Conservation (phyloP, 2,797 vertebrate genomes). For the Acanthiza pusilla region DNA sequence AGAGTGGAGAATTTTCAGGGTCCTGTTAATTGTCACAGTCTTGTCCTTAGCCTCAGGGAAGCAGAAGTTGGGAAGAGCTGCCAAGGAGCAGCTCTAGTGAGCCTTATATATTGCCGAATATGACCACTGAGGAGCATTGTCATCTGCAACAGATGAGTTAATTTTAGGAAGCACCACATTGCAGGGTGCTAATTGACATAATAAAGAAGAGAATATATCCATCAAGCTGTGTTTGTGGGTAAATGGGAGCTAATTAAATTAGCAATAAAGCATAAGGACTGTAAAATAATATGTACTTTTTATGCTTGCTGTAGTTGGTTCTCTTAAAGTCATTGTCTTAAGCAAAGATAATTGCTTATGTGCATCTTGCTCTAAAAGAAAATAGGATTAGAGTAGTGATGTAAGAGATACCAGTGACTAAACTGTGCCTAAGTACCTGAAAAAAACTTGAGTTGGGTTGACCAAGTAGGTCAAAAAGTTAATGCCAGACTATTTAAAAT, state of each 20-base stretch:
- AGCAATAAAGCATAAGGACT: conserved; percentile 1
- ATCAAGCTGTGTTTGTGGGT: conserved; percentile 25
- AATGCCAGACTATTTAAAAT: neutral
- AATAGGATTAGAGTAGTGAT: neutral
- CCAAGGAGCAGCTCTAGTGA: neutral
- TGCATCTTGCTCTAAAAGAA: neutral
- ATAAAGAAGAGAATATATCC: conserved; percentile 12
- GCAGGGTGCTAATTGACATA: neutral
- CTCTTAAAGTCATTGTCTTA: neutral
- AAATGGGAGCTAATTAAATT: conserved; percentile 27
- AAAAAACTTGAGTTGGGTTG: neutral
- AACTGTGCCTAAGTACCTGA: neutral
- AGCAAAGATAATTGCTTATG: neutral
- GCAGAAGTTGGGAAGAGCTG: neutral
- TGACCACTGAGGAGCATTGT: neutral
- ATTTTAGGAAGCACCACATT: neutral
- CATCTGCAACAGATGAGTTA: neutral
- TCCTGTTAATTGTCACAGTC: neutral
- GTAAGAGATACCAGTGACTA: neutral
- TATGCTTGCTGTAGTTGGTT: neutral
- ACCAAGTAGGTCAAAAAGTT: neutral
- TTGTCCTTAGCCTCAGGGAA: neutral
- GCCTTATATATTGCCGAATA: neutral
- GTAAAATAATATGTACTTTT: neutral
- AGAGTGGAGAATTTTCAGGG: neutral